phyloP scores from a whole-genome alignment of 1,140 invertebrate species.

The Drosophila teissieri region DNA sequence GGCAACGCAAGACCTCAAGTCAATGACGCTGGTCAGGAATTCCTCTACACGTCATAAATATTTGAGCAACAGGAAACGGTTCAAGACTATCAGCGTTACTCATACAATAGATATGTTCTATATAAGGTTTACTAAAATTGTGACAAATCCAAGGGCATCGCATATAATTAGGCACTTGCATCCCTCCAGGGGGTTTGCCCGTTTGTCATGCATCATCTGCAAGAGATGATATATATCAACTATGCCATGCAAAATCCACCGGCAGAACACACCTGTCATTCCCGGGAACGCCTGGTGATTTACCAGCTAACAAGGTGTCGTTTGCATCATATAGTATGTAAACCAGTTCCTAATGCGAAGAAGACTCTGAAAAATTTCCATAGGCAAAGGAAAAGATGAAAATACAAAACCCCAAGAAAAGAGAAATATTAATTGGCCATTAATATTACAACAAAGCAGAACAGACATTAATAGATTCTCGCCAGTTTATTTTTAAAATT shows the following conservation, averaged over 20 bases:
- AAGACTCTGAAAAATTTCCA: slow-evolving; percentile 49
- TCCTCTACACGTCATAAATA: slow-evolving; percentile 6
- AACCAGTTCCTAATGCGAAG: slow-evolving; percentile 52
- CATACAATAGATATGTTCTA: slow-evolving; percentile 31
- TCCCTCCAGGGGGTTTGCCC: slow-evolving; percentile 27
- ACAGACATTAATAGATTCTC: no score
- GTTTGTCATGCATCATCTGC: slow-evolving; percentile 42
- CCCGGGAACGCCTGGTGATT: slow-evolving; percentile 25
- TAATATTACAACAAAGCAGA: no score
- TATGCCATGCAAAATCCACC: slow-evolving; percentile 17
- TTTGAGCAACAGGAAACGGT: not conserved
- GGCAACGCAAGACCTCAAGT: slow-evolving; percentile 10
- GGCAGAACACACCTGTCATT: slow-evolving; percentile 16
- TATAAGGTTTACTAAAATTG: not conserved
- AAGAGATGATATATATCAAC: slow-evolving; percentile 18
- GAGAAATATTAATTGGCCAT: not conserved
- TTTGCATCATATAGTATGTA: slow-evolving; percentile 15
- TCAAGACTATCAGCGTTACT: slow-evolving; percentile 24
- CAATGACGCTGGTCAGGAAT: slow-evolving; percentile 14
- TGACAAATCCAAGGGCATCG: not conserved
- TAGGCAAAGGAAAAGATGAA: not conserved
- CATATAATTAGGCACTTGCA: not conserved
- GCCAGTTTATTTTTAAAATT: no score
- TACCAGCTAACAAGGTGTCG: slow-evolving; percentile 20
- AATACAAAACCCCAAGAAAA: not conserved